Base-by-base conservation (phyloP, 2,113 vertebrate species). In the Alces alces region DNA sequence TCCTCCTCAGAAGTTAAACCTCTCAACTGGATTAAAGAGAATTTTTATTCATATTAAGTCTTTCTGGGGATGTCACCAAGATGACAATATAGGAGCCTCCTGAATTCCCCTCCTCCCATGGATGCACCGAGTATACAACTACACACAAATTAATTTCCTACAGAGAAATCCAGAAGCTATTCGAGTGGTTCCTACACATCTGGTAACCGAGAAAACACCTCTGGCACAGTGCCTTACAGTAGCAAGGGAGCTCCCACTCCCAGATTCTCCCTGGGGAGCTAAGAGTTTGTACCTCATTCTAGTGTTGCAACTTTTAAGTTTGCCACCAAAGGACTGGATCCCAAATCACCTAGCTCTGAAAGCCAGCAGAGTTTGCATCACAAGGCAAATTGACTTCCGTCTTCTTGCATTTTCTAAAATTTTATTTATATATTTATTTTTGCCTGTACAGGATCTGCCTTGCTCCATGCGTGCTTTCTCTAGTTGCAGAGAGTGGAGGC, bases 1-100 rank as follows among this genome's bases (percentile, higher is more conserved):
- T 57, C 8, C 47, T 78, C 23, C 6, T 50, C 91, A 11, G 10
- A 54, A 54, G 30, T 36, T 61, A 64, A 83, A 82, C 2, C 5
- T 94, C n/a, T 89, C 70, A 93, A 25, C 14, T 91, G 43, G 12
- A 58, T 52, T 73, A 66, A 91, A 52, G 16, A 27, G 15, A 70
- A 61, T 43, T 97, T 66, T 88, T n/a, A 43, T 84, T 70, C 12
- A 61, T 70, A 73, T 43, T 80, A 39, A 93, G 50, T 47, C 25
- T 82, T 96, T 86, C 52, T 64, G 5, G 1, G 2, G 50, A 64
- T 45, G 19, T 8, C 50, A 55, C 47, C 47, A 66, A 55, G 85
- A 82, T 82, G 57, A 50, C 30, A 79, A n/a, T 47, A 86, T 60
- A 66, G 21, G 28, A 64, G 6, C 10, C 73, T 45, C 25, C 25